Evolutionary conservation across 2,888 invertebrate species (phyloP).

Genomic region (Byasa hedistus): DNA sequence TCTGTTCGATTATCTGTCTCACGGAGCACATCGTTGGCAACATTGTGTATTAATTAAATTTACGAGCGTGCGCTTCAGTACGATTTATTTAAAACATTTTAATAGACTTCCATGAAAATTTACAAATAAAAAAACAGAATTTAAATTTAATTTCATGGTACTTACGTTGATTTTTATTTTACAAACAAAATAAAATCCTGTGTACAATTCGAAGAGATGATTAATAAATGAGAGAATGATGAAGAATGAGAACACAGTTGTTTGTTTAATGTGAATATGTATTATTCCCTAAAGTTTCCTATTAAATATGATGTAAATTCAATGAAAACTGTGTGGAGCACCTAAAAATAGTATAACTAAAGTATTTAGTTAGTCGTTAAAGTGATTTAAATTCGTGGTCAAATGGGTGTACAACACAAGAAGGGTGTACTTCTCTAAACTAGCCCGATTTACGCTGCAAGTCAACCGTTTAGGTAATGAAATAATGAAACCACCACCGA

Average conservation of each 20-base stretch:
- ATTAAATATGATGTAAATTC: too few species aligned
- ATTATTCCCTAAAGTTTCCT: too few species aligned
- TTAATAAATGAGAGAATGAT: too few species aligned
- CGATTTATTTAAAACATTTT: constrained; percentile 36
- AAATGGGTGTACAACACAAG: constrained; percentile 59
- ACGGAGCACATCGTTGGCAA: constrained; percentile 60
- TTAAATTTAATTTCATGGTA: too few species aligned
- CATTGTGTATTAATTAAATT: constrained; percentile 71
- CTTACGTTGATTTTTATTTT: not conserved
- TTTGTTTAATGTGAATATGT: too few species aligned
- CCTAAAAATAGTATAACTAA: not conserved
- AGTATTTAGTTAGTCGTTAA: constrained; percentile 20
- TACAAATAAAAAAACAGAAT: not conserved
- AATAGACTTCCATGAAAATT: not conserved
- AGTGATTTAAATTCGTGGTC: constrained; percentile 49
- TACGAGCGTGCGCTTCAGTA: constrained; percentile 51
- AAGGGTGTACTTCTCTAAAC: constrained; percentile 65
- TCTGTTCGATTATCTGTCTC: constrained; percentile 72
- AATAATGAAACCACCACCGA: constrained; percentile 70
- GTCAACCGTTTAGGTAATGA: constrained; percentile 72
- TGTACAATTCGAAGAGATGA: too few species aligned
- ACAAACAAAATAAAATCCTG: not conserved
- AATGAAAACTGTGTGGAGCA: too few species aligned
- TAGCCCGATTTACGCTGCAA: constrained; percentile 65
- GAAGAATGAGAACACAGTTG: too few species aligned